Base-by-base conservation (phyloP, 2,113 vertebrate genomes). In the Centropus bengalensis region DNA sequence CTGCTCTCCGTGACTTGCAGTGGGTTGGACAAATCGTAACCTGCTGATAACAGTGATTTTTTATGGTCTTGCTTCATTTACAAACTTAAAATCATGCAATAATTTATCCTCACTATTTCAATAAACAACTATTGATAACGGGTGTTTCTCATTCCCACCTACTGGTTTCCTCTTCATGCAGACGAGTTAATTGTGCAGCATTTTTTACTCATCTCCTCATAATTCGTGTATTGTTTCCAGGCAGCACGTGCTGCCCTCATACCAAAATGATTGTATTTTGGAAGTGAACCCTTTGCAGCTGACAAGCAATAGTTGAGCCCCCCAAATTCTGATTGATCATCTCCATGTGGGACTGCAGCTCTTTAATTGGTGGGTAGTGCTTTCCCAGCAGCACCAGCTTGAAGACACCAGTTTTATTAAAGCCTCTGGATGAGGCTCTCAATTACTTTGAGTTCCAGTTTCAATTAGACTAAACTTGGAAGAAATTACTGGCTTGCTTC, bases 401-500 rank as follows among this genome's bases (percentile, higher is more conserved):
- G 6, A 71, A 95, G 49, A 56, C 30, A 58, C 22, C 30, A 30
- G 56, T 77, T 83, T 70, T 80, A 78, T 51, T 89, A 79, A 81
- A 91, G 89, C 38, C 32, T 67, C n/a, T 3, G 14, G 45, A 89
- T 89, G 85, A 85, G 38, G 23, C 10, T 78, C 51, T 85, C 70
- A 80, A 38, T 89, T 88, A 69, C 71, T 33, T 86, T 66, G 73
- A 83, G 75, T 67, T 95, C 76, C 59, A 88, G 51, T 47, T 88
- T 73, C 71, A 93, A 88, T 93, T 93, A 96, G 74, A 54, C 78
- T 54, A 5, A 85, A 93, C 27, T 33, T 94, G 75, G 92, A 90
- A 68, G 79, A 87, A 94, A 80, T 89, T 76, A 73, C 67, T 86
- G 67, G 78, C n/a, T 75, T 82, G 51, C 79, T 92, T 33, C 56